These are phyloP conservation scores for Halocynthia aurantium DNA, from an alignment of 23 tunicate species.

Conservation along the genomic window DNA sequence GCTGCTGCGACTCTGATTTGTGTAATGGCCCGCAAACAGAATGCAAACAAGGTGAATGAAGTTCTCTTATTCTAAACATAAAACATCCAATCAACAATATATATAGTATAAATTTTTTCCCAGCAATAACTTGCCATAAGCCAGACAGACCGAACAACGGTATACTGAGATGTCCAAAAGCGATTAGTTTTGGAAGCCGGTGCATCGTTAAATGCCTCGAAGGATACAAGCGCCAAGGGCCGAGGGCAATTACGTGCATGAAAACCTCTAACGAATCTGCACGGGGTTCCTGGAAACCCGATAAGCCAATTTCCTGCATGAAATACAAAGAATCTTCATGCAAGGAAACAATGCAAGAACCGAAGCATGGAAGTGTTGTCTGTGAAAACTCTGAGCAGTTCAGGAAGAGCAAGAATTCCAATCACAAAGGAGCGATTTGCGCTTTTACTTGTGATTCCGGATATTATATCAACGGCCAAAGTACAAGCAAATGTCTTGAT, in stretches of 20 bases:
- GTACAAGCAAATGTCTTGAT: background rate
- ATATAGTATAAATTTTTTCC: background rate
- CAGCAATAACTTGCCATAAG: slow-evolving; percentile 15
- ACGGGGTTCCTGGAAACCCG: slow-evolving; percentile 12
- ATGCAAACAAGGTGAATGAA: slow-evolving; percentile 12
- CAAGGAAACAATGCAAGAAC: background rate
- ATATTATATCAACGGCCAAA: background rate
- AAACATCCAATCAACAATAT: background rate
- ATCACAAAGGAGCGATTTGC: slow-evolving; percentile 14
- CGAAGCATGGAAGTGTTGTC: slow-evolving; percentile 9
- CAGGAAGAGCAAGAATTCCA: background rate
- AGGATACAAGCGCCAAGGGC: slow-evolving; percentile 10
- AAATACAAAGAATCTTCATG: background rate
- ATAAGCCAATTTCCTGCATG: background rate
- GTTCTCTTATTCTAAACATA: background rate
- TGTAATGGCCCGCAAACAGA: slow-evolving; percentile 28
- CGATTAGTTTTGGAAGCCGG: background rate
- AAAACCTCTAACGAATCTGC: slow-evolving; percentile 2
- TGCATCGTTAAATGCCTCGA: slow-evolving; percentile 8
- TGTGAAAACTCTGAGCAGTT: slow-evolving; percentile 14
- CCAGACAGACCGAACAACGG: slow-evolving; percentile 22
- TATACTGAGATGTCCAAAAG: background rate
- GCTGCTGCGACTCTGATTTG: slow-evolving; percentile 18
- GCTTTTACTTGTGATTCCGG: slow-evolving; percentile 22
- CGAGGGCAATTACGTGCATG: background rate